Percentiles rank a stretch among this genome's conserved stretches.
Conservation (phyloP, 2,888 invertebrate species). For the Drosophila trichaetosa region DNA sequence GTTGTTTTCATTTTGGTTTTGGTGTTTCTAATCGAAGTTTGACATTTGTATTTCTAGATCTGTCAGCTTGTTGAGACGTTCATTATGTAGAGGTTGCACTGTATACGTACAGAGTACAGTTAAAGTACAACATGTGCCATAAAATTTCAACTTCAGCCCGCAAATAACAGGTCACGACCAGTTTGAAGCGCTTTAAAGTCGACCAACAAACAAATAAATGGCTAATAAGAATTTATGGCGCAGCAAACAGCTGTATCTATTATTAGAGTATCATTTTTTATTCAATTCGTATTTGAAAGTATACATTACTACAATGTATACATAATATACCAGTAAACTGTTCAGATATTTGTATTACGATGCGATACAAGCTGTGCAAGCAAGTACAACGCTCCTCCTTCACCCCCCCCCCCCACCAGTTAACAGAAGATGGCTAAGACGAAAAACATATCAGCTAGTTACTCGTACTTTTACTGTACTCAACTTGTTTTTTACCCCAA, state of each 20-base stretch:
- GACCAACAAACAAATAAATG: slow-evolving; percentile 26
- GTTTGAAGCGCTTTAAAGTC: slow-evolving; percentile 51
- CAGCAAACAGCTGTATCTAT: slow-evolving; percentile 41
- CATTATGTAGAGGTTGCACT: background rate
- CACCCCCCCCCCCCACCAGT: background rate
- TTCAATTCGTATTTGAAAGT: slow-evolving; percentile 1
- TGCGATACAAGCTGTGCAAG: slow-evolving; percentile 36
- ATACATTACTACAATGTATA: background rate
- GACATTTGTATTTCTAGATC: background rate
- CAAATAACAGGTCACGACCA: slow-evolving; percentile 62
- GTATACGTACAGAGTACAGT: background rate
- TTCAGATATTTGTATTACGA: slow-evolving; percentile 13
- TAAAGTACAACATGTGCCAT: slow-evolving; percentile 7
- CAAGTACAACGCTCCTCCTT: slow-evolving; percentile 2
- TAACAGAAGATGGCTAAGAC: background rate
- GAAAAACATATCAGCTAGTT: background rate
- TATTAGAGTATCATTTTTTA: slow-evolving; percentile 36
- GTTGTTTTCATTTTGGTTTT: background rate
- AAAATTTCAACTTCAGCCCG: slow-evolving; percentile 22
- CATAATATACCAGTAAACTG: slow-evolving; percentile 14
- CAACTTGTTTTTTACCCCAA: background rate
- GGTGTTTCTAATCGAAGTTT: background rate
- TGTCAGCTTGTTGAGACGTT: background rate
- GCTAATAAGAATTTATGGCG: slow-evolving; percentile 51
- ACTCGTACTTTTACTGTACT: background rate